phyloP scores from a whole-genome alignment of 92 coral and sea anemone genomes.

The Zoanthus gigantus region DNA sequence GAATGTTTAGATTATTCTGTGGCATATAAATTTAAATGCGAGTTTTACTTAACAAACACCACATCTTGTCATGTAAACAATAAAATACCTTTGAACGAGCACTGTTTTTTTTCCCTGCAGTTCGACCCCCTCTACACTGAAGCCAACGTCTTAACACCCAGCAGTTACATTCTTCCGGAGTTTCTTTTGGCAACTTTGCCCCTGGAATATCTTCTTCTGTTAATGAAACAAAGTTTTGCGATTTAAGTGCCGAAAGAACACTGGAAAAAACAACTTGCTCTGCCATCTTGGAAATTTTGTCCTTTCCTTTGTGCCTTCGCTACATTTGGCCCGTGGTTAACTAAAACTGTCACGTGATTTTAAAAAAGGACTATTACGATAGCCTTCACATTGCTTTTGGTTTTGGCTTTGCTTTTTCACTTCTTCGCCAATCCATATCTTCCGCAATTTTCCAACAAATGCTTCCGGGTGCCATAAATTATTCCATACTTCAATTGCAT shows the following conservation, averaged over 20 bases:
- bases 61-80: background rate
- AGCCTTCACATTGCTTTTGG: no score
- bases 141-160: slow-evolving; percentile 68
- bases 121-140: slow-evolving; percentile 67
- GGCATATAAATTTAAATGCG: slow-evolving; percentile 2
- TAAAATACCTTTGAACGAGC: slow-evolving; percentile 56
- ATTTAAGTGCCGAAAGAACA: no score
- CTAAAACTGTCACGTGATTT: no score
- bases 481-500: no score
- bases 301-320: slow-evolving; percentile 29
- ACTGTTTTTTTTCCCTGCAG: slow-evolving; percentile 59
- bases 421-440: no score
- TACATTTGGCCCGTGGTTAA: slow-evolving; percentile 32
- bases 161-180: slow-evolving; percentile 67
- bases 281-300: slow-evolving; percentile 45
- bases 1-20: slow-evolving; percentile 17
- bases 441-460: no score
- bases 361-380: no score
- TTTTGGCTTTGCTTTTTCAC: no score
- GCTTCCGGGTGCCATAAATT: no score
- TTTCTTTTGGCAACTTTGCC: slow-evolving; percentile 62
- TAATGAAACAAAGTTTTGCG: slow-evolving; percentile 41
- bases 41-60: background rate
- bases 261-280: slow-evolving; percentile 20
- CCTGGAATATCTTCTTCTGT: slow-evolving; percentile 71